Percentiles rank a stretch among this genome's conserved stretches.
phyloP scores from a whole-genome alignment of 2,113 vertebrate genomes.

The Trichechus manatus region DNA sequence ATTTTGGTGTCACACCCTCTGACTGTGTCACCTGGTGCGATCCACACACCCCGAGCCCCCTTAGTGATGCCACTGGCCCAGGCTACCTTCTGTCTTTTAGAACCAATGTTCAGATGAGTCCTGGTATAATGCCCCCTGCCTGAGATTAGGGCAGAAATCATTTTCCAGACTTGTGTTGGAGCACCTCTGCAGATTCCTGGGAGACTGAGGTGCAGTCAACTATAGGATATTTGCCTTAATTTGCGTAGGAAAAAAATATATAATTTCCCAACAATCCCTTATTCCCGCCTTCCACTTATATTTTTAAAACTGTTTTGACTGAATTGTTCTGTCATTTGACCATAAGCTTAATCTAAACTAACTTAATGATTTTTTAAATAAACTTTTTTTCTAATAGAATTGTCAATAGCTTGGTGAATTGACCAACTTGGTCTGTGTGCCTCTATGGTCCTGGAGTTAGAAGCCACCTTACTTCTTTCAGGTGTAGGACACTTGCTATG shows the following conservation, averaged over 20 bases:
- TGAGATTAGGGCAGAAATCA: not conserved
- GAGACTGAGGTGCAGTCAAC: not conserved
- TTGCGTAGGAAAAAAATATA: not conserved
- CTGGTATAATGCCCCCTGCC: not conserved
- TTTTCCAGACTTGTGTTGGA: not conserved
- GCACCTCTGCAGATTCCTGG: not conserved
- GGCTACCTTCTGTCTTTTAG: not conserved
- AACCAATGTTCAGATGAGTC: not conserved
- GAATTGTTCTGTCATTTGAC: slow-evolving; percentile 6
- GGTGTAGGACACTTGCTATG: not conserved
- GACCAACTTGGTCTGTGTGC: not conserved
- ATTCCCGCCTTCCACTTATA: not conserved
- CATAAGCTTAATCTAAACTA: not conserved
- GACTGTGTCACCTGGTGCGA: too few species aligned
- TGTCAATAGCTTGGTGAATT: not conserved
- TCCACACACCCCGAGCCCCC: too few species aligned
- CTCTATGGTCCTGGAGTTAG: not conserved
- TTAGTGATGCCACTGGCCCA: too few species aligned
- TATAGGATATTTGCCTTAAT: not conserved
- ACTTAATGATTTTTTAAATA: not conserved
- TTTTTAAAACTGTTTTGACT: not conserved
- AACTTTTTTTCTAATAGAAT: not conserved
- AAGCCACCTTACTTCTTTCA: not conserved
- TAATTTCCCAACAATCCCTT: not conserved
- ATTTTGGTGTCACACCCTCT: too few species aligned